These are phyloP conservation scores for Sporophila hypoxantha DNA, from an alignment of 2,113 vertebrate genomes.

Conservation along the genomic window DNA sequence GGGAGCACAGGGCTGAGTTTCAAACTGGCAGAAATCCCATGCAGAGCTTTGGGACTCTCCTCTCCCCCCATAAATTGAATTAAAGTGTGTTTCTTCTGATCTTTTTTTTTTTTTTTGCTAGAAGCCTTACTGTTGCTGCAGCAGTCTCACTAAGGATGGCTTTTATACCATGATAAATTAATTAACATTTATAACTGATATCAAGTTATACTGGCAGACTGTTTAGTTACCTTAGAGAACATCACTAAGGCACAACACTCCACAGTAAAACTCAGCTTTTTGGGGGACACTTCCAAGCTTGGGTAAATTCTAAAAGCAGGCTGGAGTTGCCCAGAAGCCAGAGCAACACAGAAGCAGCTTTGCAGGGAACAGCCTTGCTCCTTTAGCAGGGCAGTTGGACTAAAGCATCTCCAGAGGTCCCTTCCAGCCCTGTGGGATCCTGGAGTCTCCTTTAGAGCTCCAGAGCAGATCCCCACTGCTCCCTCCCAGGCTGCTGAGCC, in stretches of 20 bases:
- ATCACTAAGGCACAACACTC: not conserved
- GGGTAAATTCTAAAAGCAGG: not conserved
- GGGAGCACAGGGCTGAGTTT: constrained; percentile 1
- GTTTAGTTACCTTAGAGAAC: not conserved
- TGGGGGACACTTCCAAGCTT: not conserved
- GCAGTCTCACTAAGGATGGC: not conserved
- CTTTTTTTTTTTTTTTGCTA: not conserved
- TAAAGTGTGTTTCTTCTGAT: not conserved
- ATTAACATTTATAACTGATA: not conserved
- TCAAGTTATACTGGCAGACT: not conserved
- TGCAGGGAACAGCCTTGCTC: not conserved
- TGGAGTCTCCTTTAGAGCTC: not conserved
- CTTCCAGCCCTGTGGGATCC: not conserved
- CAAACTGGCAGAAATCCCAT: not conserved
- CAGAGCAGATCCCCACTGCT: not conserved
- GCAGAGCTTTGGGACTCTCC: not conserved
- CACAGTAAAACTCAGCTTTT: not conserved
- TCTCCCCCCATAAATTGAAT: not conserved
- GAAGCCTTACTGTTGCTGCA: not conserved
- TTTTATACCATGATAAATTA: not conserved
- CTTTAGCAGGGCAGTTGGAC: not conserved
- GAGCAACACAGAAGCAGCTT: not conserved
- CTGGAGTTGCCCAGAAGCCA: not conserved
- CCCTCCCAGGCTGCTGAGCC: not conserved
- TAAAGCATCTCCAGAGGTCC: not conserved